Conservation (phyloP, 2,797 vertebrate species). For the Alfaro cultratus region DNA sequence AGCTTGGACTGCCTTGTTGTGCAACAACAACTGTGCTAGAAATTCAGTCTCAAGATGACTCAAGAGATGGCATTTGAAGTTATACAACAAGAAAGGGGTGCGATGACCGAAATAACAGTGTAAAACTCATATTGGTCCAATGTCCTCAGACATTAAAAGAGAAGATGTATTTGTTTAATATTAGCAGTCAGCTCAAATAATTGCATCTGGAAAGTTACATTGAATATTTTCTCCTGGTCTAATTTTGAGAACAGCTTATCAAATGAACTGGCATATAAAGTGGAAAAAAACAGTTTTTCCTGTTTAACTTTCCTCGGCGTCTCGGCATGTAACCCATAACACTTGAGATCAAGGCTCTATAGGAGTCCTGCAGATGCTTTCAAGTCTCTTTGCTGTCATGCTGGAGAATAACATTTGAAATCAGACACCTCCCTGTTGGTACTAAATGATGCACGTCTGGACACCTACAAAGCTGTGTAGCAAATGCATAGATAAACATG, state of each 20-base stretch:
- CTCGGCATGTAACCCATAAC: background rate
- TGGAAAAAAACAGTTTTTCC: background rate
- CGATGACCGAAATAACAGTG: background rate
- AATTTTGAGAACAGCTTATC: background rate
- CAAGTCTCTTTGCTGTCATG: background rate
- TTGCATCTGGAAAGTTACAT: background rate
- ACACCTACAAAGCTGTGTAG: background rate
- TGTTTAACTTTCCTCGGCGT: background rate
- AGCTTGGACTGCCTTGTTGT: too few species aligned
- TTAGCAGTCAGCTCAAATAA: background rate
- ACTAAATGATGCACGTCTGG: background rate
- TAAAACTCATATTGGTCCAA: background rate
- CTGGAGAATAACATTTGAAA: slow-evolving; percentile 3
- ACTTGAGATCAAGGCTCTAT: background rate
- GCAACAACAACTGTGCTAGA: too few species aligned
- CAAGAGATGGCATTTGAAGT: background rate
- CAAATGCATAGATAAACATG: slow-evolving; percentile 7
- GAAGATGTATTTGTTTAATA: background rate
- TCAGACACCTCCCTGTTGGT: background rate
- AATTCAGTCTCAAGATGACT: background rate
- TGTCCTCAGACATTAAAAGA: background rate
- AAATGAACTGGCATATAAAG: background rate
- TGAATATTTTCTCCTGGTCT: too few species aligned
- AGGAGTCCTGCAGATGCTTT: background rate
- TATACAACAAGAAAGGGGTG: background rate